A percentile compares a stretch with the other conserved stretches of the same genome.
These are phyloP conservation scores for Phodopus roborovskii DNA, from an alignment of 2,113 vertebrate genomes.

Conservation along the genomic window DNA sequence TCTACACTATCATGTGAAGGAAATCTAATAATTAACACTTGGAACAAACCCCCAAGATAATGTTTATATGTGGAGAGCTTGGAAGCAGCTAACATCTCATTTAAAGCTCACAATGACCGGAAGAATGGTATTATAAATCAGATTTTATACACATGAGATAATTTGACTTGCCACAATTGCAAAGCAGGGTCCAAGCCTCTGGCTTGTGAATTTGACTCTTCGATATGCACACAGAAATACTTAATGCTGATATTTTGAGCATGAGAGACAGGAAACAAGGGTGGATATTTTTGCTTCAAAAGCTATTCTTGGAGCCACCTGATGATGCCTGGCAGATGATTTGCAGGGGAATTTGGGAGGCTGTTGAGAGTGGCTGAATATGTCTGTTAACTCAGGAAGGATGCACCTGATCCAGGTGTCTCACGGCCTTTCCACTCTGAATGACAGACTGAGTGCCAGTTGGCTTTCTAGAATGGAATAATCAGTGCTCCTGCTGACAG, in stretches of 20 bases:
- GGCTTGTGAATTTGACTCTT: slow-evolving; percentile 1
- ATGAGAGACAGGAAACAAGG: slow-evolving; percentile 30
- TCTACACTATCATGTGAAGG: neutral
- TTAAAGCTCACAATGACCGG: neutral
- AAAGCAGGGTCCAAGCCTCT: neutral
- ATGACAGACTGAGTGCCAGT: slow-evolving; percentile 76
- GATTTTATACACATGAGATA: neutral
- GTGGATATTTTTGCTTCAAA: slow-evolving; percentile 54
- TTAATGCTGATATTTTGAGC: slow-evolving; percentile 26
- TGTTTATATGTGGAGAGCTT: neutral
- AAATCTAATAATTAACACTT: neutral
- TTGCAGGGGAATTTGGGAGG: slow-evolving; percentile 35
- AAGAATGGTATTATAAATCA: neutral
- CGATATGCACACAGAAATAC: neutral
- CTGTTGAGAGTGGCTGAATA: neutral
- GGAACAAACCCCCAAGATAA: neutral
- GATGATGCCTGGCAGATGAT: neutral
- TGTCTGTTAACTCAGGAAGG: slow-evolving; percentile 66
- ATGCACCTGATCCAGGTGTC: slow-evolving; percentile 83
- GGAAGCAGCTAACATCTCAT: neutral
- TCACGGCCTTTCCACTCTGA: slow-evolving; percentile 83
- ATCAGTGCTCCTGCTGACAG: slow-evolving; percentile 78
- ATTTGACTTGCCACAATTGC: neutral
- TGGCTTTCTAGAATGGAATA: slow-evolving; percentile 78
- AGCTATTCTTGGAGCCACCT: slow-evolving; percentile 34